Evolutionary conservation across 2,113 vertebrate species (phyloP), one percentile per base, ranked within the genome.

Genomic region (Cettia cetti): DNA sequence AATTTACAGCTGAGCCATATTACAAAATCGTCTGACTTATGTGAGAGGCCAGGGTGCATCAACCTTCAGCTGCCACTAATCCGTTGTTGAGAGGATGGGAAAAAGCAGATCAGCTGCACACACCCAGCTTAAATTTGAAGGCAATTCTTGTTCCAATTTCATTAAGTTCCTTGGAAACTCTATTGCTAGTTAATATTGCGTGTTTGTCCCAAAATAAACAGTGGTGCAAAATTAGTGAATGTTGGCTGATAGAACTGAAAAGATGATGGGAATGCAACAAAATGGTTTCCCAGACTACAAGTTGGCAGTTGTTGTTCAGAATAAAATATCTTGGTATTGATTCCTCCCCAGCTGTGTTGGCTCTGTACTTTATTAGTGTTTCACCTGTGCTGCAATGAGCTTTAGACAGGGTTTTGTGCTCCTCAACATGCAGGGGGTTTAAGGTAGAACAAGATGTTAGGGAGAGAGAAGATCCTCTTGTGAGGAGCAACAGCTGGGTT

Each of bases 231-330:
- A 50, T 14, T 9, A 61, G 14, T 20, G 19, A 30, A 33, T 10
- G 3, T 8, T 76, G 49, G 3, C 37, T 52, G 44, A 47, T 5
- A 50, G 50, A 53, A 77, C 1, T 27, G 60, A 52, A 26, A 59
- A 50, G 9, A 22, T 19, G 1, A 61, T 57, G 39, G 21, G 3
- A 0, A 1, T 44, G 15, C 8, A 70, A 18, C 9, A 54, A 10
- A 63, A 75, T 35, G 15, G 5, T 61, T 69, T 79, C 23, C 23
- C 15, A 24, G 60, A 4, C 9, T 65, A 1, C 24, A 35, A 31
- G 5, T 4, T 39, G 14, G 22, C 13, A 68, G 24, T 13, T 60
- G 37, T 35, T 75, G 40, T 35, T 72, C 19, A 33, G 71, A 77
- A 56, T 15, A 42, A 45, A 83, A 52, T 21, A 53, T 54, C 2